Percentiles rank a stretch among this genome's conserved stretches.
These are phyloP conservation scores for Darevskia mixta DNA, from an alignment of 2,797 vertebrate species.

Conservation along the genomic window DNA sequence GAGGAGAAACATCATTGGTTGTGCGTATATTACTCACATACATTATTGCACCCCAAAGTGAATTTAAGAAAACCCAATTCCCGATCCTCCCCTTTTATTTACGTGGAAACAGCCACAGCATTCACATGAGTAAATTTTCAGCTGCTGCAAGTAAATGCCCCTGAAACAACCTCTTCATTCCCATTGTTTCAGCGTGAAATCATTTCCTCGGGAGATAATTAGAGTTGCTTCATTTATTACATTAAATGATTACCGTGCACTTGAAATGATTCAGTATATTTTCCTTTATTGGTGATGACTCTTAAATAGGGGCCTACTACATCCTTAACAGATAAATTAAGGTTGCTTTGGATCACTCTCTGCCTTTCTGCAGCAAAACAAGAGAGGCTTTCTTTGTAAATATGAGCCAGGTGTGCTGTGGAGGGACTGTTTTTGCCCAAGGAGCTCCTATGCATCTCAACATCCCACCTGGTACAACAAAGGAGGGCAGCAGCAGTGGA, in stretches of 20 bases:
- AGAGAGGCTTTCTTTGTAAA: conserved; percentile 80
- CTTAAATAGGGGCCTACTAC: conserved; percentile 82
- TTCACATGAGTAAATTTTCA: conserved; percentile 80
- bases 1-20: conserved; percentile 54
- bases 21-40: conserved; percentile 58
- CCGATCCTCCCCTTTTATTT: conserved; percentile 62
- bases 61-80: conserved; percentile 59
- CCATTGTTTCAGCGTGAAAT: conserved; percentile 89
- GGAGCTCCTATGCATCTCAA: conserved; percentile 60
- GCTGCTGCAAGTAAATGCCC: conserved; percentile 78
- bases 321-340: conserved; percentile 83
- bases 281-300: conserved; percentile 86
- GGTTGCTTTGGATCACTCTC: conserved; percentile 81
- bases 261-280: conserved; percentile 87
- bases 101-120: conserved; percentile 71
- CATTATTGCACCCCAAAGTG: conserved; percentile 60
- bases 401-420: conserved; percentile 76
- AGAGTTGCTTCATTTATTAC: conserved; percentile 89
- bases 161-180: conserved; percentile 82
- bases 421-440: conserved; percentile 40
- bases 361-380: conserved; percentile 77
- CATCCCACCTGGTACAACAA: conserved; percentile 71
- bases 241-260: conserved; percentile 88
- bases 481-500: conserved; percentile 44
- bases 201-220: conserved; percentile 88